phyloP scores from a whole-genome alignment of 1,140 invertebrate genomes.

The Mycetomoellerius zeteki region DNA sequence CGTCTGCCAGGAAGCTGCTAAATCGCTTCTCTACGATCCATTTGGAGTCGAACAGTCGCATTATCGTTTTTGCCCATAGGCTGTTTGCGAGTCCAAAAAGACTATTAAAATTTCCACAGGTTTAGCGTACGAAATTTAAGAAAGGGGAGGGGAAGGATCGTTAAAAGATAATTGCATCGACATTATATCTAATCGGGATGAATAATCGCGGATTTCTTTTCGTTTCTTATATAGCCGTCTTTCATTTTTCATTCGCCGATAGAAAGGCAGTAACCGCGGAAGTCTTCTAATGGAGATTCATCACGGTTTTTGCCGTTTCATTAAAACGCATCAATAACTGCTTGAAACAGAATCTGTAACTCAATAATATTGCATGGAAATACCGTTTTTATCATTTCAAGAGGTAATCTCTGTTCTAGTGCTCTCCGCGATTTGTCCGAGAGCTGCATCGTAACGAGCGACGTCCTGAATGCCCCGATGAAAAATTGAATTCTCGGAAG shows the following conservation, averaged over 20 bases:
- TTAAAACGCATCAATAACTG: slow-evolving; percentile 28
- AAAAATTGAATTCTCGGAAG: slow-evolving; percentile 59
- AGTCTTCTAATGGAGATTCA: neutral
- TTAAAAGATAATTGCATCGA: slow-evolving; percentile 24
- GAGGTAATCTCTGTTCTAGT: neutral
- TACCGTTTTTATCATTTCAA: slow-evolving; percentile 23
- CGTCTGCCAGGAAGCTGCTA: slow-evolving; percentile 64
- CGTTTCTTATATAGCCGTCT: neutral
- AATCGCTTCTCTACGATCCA: slow-evolving; percentile 70
- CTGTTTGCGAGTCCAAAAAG: slow-evolving; percentile 56
- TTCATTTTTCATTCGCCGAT: neutral
- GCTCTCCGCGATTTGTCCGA: slow-evolving; percentile 14
- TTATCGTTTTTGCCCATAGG: slow-evolving; percentile 59
- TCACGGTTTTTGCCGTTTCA: neutral
- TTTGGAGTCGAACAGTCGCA: slow-evolving; percentile 59
- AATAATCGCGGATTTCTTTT: slow-evolving; percentile 11
- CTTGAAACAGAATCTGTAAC: slow-evolving; percentile 23
- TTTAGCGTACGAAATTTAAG: slow-evolving; percentile 13
- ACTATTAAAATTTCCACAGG: slow-evolving; percentile 55
- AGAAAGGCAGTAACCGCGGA: neutral
- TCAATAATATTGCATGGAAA: slow-evolving; percentile 39
- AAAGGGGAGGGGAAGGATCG: neutral
- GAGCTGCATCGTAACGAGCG: slow-evolving; percentile 43
- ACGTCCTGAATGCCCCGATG: slow-evolving; percentile 42
- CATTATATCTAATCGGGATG: slow-evolving; percentile 5